phyloP scores from a whole-genome alignment of 2,888 invertebrate genomes.

The Terebella lapidaria region DNA sequence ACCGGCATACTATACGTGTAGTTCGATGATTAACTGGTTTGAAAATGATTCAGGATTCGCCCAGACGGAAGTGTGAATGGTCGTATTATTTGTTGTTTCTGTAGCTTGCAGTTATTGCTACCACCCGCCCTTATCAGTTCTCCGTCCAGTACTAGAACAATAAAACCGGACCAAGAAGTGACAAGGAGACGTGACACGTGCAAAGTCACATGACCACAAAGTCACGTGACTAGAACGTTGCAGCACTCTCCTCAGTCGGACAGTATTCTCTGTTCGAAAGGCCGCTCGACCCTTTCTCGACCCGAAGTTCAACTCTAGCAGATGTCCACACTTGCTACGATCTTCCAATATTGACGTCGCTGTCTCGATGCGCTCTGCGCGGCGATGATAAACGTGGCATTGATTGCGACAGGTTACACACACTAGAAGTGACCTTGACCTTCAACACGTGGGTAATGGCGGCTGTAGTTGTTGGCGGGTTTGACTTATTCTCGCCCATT shows the following conservation, averaged over 20 bases:
- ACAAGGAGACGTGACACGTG: slow-evolving; percentile 71
- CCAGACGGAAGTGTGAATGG: too few relatives aligned
- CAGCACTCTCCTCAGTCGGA: too few relatives aligned
- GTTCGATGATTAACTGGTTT: too few relatives aligned
- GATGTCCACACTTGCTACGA: too few relatives aligned
- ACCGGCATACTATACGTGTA: too few relatives aligned
- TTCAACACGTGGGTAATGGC: too few relatives aligned
- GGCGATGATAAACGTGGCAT: not conserved
- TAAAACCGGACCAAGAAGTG: slow-evolving; percentile 89
- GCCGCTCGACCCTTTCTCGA: not conserved
- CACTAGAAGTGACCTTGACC: not conserved
- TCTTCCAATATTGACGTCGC: too few relatives aligned
- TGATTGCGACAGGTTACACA: not conserved
- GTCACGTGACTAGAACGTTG: not conserved
- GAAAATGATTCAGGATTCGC: too few relatives aligned
- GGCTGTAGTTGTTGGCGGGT: too few relatives aligned
- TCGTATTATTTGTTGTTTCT: too few relatives aligned
- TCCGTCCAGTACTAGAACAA: slow-evolving; percentile 86
- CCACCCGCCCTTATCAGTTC: slow-evolving; percentile 96
- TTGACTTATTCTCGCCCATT: too few relatives aligned
- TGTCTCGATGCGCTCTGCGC: not conserved
- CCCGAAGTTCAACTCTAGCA: not conserved
- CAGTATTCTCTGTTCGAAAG: not conserved
- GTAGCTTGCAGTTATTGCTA: too few relatives aligned
- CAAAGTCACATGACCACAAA: not conserved